These are phyloP conservation scores for Lochmaea capreae DNA, from an alignment of 2,888 invertebrate species.

Conservation along the genomic window DNA sequence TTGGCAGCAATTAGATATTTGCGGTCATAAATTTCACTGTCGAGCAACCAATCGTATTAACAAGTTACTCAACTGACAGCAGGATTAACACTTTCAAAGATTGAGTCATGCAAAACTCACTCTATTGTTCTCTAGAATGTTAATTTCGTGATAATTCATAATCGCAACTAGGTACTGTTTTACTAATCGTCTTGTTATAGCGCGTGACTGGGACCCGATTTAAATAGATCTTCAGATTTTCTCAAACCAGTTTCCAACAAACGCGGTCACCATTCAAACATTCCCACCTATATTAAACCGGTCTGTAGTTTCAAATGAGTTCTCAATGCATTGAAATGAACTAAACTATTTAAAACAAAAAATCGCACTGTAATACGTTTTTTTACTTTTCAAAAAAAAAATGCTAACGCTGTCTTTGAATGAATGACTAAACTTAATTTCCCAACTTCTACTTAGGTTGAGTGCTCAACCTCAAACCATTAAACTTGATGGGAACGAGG, in stretches of 20 bases:
- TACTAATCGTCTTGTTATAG: neutral
- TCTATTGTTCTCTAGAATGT: conserved; percentile 27
- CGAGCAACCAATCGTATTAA: conserved; percentile 38
- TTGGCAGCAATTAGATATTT: conserved; percentile 39
- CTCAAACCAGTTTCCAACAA: neutral
- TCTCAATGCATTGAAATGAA: no score
- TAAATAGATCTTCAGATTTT: neutral
- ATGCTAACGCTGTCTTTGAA: no score
- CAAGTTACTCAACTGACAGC: conserved; percentile 34
- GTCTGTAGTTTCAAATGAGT: no score
- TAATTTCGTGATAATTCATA: conserved; percentile 21
- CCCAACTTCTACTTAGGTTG: no score
- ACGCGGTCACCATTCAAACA: no score
- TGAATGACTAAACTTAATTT: no score
- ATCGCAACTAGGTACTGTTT: conserved; percentile 8
- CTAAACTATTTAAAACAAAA: no score
- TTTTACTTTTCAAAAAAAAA: no score
- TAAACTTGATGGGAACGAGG: no score
- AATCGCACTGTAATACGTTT: no score
- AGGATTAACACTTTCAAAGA: conserved; percentile 37
- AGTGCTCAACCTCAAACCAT: no score
- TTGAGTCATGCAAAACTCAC: conserved; percentile 35
- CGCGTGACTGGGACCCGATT: neutral
- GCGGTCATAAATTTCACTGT: conserved; percentile 35
- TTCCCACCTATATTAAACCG: no score